Conservation (phyloP, 2,797 vertebrate genomes). For the Eidolon dupreanum region DNA sequence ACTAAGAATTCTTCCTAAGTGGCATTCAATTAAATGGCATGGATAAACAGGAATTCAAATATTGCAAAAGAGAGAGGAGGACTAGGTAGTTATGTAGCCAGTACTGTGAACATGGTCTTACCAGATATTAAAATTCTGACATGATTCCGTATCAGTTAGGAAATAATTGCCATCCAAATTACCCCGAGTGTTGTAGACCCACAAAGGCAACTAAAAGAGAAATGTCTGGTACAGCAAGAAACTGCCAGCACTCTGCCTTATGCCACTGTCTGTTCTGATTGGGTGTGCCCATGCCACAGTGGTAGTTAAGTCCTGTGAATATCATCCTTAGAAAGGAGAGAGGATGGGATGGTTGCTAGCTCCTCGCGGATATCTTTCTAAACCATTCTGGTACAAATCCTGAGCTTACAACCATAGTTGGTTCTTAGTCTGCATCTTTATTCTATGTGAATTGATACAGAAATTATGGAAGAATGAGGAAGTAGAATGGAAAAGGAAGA, state of each 20-base stretch:
- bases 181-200: not conserved
- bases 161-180: not conserved
- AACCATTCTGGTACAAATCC: not conserved
- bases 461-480: not conserved
- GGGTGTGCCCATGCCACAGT: no score
- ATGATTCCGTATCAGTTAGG: not conserved
- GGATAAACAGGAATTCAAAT: not conserved
- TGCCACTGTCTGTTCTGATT: not conserved
- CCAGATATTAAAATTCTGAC: not conserved
- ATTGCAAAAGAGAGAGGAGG: not conserved
- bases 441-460: not conserved
- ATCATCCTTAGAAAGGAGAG: not conserved
- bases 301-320: not conserved
- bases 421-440: not conserved
- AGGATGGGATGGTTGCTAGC: not conserved
- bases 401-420: not conserved
- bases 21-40: not conserved
- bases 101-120: not conserved
- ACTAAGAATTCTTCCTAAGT: constrained; percentile 4
- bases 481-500: not conserved
- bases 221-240: not conserved
- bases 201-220: not conserved
- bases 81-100: not conserved
- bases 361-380: not conserved
- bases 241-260: not conserved